Conservation (phyloP, 2,113 vertebrate species). For the Cairina moschata region DNA sequence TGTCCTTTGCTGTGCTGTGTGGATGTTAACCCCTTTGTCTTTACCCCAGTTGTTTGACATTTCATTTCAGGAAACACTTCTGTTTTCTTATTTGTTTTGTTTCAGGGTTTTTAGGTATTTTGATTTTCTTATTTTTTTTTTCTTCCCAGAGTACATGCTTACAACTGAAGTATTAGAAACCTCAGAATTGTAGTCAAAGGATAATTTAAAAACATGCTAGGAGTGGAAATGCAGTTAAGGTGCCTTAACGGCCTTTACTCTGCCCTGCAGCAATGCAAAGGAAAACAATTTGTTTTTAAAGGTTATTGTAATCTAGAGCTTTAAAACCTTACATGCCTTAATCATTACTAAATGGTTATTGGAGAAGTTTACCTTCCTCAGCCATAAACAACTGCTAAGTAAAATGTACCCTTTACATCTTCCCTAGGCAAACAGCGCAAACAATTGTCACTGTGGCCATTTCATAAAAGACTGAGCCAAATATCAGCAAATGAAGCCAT, state of each 20-base stretch:
- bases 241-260: conserved; percentile 4
- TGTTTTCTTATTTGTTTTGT: background rate
- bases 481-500: background rate
- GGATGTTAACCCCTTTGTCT: background rate
- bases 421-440: background rate
- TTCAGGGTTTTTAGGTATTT: background rate
- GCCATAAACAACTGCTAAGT: conserved; percentile 29
- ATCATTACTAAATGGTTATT: conserved; percentile 42
- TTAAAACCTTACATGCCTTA: conserved; percentile 30
- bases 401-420: background rate
- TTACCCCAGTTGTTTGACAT: background rate
- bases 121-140: background rate
- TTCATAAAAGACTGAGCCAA: background rate
- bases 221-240: conserved; percentile 47
- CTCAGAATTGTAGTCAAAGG: background rate
- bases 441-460: background rate
- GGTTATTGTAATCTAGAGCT: conserved; percentile 49
- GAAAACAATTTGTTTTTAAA: conserved; percentile 61
- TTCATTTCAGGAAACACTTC: background rate
- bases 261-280: conserved; percentile 55
- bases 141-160: background rate
- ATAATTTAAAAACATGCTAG: background rate
- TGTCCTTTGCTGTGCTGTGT: background rate
- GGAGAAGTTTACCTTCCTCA: conserved; percentile 34
- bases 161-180: background rate